Evolutionary conservation across 30 jellyfish, hydroid and myxozoan genomes (phyloP), one percentile per base, ranked within the genome.

Genomic region (Aurelia sp.): DNA sequence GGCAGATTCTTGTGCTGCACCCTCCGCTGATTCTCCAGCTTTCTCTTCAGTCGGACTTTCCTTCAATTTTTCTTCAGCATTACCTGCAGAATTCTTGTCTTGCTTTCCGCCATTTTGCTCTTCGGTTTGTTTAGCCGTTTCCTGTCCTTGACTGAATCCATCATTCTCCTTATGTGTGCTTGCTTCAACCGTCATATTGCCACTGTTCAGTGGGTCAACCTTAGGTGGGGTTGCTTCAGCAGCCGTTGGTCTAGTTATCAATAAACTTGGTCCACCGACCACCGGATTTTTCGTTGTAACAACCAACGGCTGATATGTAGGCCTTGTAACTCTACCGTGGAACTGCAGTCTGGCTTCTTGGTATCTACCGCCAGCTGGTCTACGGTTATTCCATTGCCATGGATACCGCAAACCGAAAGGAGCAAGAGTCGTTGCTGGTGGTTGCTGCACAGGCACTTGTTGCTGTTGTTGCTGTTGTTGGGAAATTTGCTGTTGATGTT

Each of bases 371-470:
- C 84, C 92, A 8, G 57, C 19, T 3, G 92, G 92, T 53, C 63
- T 68, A 5, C 92, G 76, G 70, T 82, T 82, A 60, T 82, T 84
- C 92, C 92, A 82, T 24, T 82, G 92, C 92, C 92, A 82, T 24
- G 92, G 92, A 62, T 68, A 82, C 77, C 63, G 80, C 63, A 82
- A 40, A 38, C 92, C 92, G 55, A 7, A 70, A 3, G 92, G 74
- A 4, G 82, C 55, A 44, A 44, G 91, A 30, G 91, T 51, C 12
- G 91, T 44, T 31, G 64, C 53, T 0, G 76, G 80, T 31, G 19
- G 63, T 13, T 52, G 80, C 35, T 64, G 90, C 68, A 18, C 35
- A 61, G 19, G 66, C 70, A n/a, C 61, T 15, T 44, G 76, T 67
- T 48, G 83, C 66, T 81, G 91, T 66, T 81, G 84, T 30, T 35